Percentiles rank a stretch among this genome's conserved stretches.
phyloP scores from a whole-genome alignment of 2,888 invertebrate species.

The Aquatica leii region DNA sequence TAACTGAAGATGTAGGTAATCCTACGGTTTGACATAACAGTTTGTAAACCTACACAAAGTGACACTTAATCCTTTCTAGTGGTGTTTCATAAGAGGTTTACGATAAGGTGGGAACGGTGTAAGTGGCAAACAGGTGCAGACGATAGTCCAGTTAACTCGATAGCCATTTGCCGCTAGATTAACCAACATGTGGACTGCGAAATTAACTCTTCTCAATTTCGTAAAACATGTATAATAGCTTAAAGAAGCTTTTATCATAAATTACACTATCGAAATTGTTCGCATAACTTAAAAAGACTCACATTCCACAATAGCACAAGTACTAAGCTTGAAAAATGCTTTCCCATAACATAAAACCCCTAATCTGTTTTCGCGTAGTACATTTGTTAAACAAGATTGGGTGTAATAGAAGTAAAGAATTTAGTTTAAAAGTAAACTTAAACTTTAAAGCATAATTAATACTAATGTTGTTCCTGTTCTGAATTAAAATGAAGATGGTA shows the following conservation, averaged over 20 bases:
- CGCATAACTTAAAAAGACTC: too few species aligned
- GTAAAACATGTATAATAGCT: conserved; percentile 25
- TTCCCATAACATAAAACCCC: conserved; percentile 46
- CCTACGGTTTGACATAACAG: conserved; percentile 27
- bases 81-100: conserved; percentile 36
- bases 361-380: conserved; percentile 47
- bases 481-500: conserved; percentile 32
- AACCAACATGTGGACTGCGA: conserved; percentile 51
- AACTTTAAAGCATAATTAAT: conserved; percentile 4
- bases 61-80: conserved; percentile 40
- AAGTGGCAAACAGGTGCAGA: conserved; percentile 54
- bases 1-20: conserved; percentile 17
- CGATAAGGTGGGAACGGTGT: conserved; percentile 49
- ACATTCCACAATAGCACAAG: too few species aligned
- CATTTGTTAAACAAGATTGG: conserved; percentile 40
- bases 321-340: conserved; percentile 28
- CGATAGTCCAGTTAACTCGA: conserved; percentile 52
- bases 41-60: conserved; percentile 41
- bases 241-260: not conserved
- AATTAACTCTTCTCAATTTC: conserved; percentile 42
- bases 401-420: conserved; percentile 4
- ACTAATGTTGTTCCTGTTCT: conserved; percentile 18
- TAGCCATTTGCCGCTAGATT: conserved; percentile 54
- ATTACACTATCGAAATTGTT: conserved; percentile 5
- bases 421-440: conserved; percentile 4